A percentile compares a stretch with the other conserved stretches of the same genome.
phyloP scores from a whole-genome alignment of 1,140 invertebrate genomes.

The Sycophaga agraensis region DNA sequence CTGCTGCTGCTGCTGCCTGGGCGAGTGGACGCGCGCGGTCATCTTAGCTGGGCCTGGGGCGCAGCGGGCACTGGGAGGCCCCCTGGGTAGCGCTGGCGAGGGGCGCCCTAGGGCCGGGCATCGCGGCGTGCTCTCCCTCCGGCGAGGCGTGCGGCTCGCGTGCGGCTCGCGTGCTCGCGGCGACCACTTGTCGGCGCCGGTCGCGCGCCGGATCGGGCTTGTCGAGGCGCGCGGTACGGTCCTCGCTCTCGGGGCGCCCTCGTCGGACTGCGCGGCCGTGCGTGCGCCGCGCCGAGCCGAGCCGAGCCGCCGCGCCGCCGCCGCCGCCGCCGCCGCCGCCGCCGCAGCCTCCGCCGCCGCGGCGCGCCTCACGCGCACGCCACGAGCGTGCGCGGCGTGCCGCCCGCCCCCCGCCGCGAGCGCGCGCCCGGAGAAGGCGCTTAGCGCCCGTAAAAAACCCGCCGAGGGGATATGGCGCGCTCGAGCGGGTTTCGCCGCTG shows the following conservation, averaged over 20 bases:
- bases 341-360: not conserved
- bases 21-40: slow-evolving; percentile 56
- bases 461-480: no score
- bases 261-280: not conserved
- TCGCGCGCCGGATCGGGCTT: no score
- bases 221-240: no score
- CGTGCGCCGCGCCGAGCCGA: not conserved
- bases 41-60: slow-evolving; percentile 48
- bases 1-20: slow-evolving; percentile 55
- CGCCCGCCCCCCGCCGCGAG: not conserved
- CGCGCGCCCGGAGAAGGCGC: slow-evolving; percentile 18
- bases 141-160: not conserved
- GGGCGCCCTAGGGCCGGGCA: slow-evolving; percentile 35
- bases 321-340: not conserved
- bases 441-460: slow-evolving; percentile 22
- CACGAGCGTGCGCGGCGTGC: not conserved
- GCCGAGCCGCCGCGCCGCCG: not conserved
- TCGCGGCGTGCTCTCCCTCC: slow-evolving; percentile 36
- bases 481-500: no score
- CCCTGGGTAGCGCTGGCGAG: not conserved
- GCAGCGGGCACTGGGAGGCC: not conserved
- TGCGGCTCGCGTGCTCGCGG: not conserved
- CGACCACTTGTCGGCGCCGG: slow-evolving; percentile 15
- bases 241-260: no score
- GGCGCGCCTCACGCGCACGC: not conserved